phyloP scores from a whole-genome alignment of 2,797 vertebrate genomes.

The Pogoniulus pusillus region DNA sequence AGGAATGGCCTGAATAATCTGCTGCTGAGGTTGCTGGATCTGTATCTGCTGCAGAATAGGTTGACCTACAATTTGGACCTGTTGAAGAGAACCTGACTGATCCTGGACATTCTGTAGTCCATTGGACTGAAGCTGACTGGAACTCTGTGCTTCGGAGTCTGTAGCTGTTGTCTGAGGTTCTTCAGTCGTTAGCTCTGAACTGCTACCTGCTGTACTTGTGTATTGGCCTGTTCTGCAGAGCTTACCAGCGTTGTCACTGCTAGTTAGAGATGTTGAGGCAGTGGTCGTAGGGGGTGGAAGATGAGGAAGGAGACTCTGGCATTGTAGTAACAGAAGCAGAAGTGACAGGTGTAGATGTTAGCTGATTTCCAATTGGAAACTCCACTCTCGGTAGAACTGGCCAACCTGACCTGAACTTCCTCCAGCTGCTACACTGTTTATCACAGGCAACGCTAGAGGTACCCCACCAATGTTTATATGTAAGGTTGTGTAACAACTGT shows the following conservation, averaged over 20 bases:
- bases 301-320: conserved; percentile 80
- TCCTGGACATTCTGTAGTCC: conserved; percentile 88
- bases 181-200: conserved; percentile 77
- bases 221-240: conserved; percentile 84
- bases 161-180: conserved; percentile 76
- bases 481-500: conserved; percentile 94
- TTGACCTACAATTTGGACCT: conserved; percentile 95
- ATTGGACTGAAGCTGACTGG: conserved; percentile 87
- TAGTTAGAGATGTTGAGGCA: conserved; percentile 77
- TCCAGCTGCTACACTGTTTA: conserved; percentile 88
- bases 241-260: conserved; percentile 82
- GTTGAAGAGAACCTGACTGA: conserved; percentile 87
- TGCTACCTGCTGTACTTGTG: conserved; percentile 76
- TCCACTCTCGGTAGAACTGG: conserved; percentile 87
- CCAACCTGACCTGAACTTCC: conserved; percentile 88
- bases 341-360: conserved; percentile 85
- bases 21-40: conserved; percentile 86
- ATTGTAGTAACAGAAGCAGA: conserved; percentile 78
- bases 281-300: conserved; percentile 80
- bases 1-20: conserved; percentile 86
- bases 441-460: conserved; percentile 94
- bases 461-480: conserved; percentile 97
- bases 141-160: conserved; percentile 79
- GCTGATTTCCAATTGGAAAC: conserved; percentile 91
- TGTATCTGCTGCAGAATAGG: conserved; percentile 95